These are phyloP conservation scores for Tapirus indicus DNA, from an alignment of 2,797 vertebrate species.

Conservation along the genomic window DNA sequence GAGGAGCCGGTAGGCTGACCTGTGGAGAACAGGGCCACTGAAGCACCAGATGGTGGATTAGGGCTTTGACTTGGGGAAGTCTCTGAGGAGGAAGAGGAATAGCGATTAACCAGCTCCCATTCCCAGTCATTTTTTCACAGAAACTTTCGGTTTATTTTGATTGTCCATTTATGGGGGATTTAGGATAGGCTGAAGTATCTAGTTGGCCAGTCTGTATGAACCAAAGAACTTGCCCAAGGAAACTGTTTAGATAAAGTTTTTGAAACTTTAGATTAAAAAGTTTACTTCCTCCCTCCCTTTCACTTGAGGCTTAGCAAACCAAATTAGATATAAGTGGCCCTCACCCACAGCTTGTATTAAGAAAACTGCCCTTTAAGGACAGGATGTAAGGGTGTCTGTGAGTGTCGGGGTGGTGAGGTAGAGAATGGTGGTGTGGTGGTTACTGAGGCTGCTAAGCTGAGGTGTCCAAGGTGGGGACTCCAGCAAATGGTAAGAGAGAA, in stretches of 20 bases:
- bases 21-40: fast-evolving
- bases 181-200: neutral
- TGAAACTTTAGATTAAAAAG: neutral
- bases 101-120: neutral
- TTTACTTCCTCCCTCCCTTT: neutral
- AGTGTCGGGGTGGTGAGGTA: neutral
- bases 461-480: too few relatives aligned
- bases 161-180: neutral
- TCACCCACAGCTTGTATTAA: neutral
- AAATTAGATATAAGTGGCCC: neutral
- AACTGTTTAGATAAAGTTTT: neutral
- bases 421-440: neutral
- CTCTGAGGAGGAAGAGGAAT: neutral
- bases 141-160: neutral
- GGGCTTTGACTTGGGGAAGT: too few relatives aligned
- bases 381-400: fast-evolving
- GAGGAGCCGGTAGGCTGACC: neutral
- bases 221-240: neutral
- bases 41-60: neutral
- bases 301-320: neutral
- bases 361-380: neutral
- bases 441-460: neutral
- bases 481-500: neutral
- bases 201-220: neutral
- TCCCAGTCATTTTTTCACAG: neutral